These are phyloP conservation scores for Cranoglanis bouderius DNA, from an alignment of 2,113 vertebrate genomes.

Conservation along the genomic window DNA sequence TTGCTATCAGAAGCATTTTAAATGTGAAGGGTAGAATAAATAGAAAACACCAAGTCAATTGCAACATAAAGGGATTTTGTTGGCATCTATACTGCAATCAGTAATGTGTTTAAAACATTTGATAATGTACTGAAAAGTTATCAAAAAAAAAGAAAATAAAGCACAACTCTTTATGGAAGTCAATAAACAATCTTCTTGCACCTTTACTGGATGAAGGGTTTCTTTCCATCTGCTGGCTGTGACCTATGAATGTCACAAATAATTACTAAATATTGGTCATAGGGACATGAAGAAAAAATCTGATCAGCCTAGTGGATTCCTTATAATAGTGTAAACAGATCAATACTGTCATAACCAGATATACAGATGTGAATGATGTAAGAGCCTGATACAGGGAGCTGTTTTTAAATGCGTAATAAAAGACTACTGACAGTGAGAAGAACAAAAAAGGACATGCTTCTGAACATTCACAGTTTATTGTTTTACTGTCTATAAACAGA, in stretches of 20 bases:
- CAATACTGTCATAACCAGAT: constrained; percentile 11
- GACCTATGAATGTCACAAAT: constrained; percentile 47
- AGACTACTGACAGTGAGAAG: neutral
- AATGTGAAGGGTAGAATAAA: neutral
- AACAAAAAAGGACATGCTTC: neutral
- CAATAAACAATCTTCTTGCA: constrained; percentile 51
- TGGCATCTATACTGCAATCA: neutral
- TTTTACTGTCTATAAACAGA: neutral
- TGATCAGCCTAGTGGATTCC: neutral
- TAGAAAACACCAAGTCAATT: neutral
- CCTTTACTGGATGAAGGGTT: constrained; percentile 23
- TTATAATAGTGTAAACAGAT: constrained; percentile 35
- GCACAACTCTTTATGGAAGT: constrained; percentile 27
- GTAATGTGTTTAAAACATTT: neutral
- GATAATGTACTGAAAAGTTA: neutral
- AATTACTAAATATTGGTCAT: constrained; percentile 30
- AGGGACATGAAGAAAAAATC: constrained; percentile 2
- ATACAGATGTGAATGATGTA: neutral
- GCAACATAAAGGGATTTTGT: neutral
- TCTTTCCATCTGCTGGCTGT: constrained; percentile 18
- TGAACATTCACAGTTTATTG: neutral
- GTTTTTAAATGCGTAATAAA: neutral
- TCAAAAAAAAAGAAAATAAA: neutral
- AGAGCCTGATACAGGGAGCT: neutral
- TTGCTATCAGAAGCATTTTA: neutral